A percentile compares a stretch with the other conserved stretches of the same genome.
These are phyloP conservation scores for Aurelia coerulea DNA, from an alignment of 30 jellyfish, hydroid and myxozoan species.

Conservation along the genomic window DNA sequence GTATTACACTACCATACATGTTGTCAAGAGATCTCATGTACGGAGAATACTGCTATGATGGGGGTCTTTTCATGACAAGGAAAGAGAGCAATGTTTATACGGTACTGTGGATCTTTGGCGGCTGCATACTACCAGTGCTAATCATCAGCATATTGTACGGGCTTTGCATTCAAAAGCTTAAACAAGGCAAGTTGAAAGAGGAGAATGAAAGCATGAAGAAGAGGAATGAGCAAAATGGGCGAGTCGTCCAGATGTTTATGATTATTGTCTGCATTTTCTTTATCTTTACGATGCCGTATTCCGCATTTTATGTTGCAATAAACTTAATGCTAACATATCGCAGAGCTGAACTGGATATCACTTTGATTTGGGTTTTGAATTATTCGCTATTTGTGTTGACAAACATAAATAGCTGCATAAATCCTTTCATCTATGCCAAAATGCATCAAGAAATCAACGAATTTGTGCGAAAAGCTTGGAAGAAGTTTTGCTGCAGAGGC, in stretches of 20 bases:
- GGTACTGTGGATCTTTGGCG: conserved; percentile 4
- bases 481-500: background rate
- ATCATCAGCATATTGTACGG: conserved; percentile 16
- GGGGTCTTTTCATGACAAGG: background rate
- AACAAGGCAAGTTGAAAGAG: conserved; percentile 1
- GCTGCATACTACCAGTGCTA: conserved; percentile 37
- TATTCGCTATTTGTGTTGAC: conserved; percentile 41
- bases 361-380: conserved; percentile 28
- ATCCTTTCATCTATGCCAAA: conserved; percentile 62
- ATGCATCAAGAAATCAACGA: conserved; percentile 37
- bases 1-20: conserved; percentile 43
- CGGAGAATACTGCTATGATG: conserved; percentile 5
- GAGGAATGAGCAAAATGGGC: conserved; percentile 20
- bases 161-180: conserved; percentile 24
- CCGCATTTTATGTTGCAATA: conserved; percentile 24
- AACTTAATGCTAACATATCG: conserved; percentile 19
- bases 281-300: conserved; percentile 48
- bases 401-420: conserved; percentile 56
- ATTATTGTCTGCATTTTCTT: conserved; percentile 25
- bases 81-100: conserved; percentile 6
- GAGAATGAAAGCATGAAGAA: conserved; percentile 1
- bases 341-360: conserved; percentile 16
- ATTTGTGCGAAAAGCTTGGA: conserved; percentile 10
- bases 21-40: background rate
- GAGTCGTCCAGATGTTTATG: conserved; percentile 50